Evolutionary conservation across 1,140 invertebrate genomes (phyloP), one percentile per base, ranked within the genome.

Genomic region (Batillaria attramentaria): DNA sequence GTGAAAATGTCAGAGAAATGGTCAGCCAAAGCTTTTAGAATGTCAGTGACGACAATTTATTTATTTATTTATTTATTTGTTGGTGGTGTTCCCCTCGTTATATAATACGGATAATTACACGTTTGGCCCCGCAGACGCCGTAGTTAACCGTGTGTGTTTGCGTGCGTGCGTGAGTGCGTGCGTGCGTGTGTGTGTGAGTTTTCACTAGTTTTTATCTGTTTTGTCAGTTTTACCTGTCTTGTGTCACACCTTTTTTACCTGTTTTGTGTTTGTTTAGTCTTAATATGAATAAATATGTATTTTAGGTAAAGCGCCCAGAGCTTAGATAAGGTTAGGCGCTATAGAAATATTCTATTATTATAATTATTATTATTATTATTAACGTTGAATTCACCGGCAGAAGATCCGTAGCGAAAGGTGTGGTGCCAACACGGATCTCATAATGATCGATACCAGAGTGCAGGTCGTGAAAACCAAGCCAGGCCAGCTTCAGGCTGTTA

Each of bases 401-500:
- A 5, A 84, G 69, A 72, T 85, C 84, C 20, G 28, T 73, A 37
- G 37, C 69, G 72, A 84, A 79, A 33, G 80, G 81, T 20, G 41
- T 28, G 16, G 62, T 74, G 28, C 85, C 85, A 4, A 86, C 79
- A 62, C 50, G 78, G 33, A 86, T 66, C 8, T 62, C 41, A 46
- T 86, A 86, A 62, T 81, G 41, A 20, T 76, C 43, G 13, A 86
- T 79, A 28, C 72, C 78, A 1, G 85, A 83, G 73, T 86, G 85
- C 35, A 81, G 41, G 79, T 86, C 85, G 42, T 66, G 62, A 57
- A 86, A 86, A 42, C 85, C 83, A 1, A 86, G 72, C 85, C 85
- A 86, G 16, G 83, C 82, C 24, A 86, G 65, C 16, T 74, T 74
- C 2, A 86, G 77, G 10, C 35, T 60, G 73, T 68, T 62, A 16